Percentiles rank a stretch among this genome's conserved stretches.
phyloP scores from a whole-genome alignment of 2,113 vertebrate species.

The Apteryx owenii region DNA sequence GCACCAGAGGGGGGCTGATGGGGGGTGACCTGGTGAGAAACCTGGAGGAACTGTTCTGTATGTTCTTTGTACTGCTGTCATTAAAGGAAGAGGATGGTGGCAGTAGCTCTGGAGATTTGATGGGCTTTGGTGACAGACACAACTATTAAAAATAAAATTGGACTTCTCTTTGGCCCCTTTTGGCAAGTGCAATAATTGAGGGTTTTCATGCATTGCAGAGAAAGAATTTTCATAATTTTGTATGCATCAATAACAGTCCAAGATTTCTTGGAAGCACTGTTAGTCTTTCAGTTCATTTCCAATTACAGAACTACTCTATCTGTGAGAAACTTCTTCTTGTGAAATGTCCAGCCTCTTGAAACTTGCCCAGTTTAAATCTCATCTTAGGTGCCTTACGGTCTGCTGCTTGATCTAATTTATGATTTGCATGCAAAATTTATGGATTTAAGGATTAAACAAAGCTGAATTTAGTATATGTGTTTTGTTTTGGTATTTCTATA shows the following conservation, averaged over 20 bases:
- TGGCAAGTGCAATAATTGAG: neutral
- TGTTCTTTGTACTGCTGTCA: neutral
- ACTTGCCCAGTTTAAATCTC: neutral
- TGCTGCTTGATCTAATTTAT: neutral
- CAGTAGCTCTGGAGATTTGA: neutral
- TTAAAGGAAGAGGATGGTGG: neutral
- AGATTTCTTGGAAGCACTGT: neutral
- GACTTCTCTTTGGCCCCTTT: neutral
- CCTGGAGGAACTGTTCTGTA: neutral
- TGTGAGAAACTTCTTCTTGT: neutral
- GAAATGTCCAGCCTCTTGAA: neutral
- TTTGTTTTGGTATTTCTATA: neutral
- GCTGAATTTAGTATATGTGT: neutral
- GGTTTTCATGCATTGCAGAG: neutral
- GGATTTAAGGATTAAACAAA: neutral
- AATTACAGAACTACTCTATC: neutral
- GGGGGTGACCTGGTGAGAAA: neutral
- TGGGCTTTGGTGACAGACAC: neutral
- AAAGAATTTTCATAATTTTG: neutral
- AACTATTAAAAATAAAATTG: neutral
- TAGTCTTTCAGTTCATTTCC: neutral
- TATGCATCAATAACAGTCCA: neutral
- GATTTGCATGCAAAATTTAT: neutral
- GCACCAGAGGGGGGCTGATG: neutral
- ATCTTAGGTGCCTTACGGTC: neutral